These are phyloP conservation scores for Hippopotamyrus pictus DNA, from an alignment of 2,797 vertebrate species.

Conservation along the genomic window DNA sequence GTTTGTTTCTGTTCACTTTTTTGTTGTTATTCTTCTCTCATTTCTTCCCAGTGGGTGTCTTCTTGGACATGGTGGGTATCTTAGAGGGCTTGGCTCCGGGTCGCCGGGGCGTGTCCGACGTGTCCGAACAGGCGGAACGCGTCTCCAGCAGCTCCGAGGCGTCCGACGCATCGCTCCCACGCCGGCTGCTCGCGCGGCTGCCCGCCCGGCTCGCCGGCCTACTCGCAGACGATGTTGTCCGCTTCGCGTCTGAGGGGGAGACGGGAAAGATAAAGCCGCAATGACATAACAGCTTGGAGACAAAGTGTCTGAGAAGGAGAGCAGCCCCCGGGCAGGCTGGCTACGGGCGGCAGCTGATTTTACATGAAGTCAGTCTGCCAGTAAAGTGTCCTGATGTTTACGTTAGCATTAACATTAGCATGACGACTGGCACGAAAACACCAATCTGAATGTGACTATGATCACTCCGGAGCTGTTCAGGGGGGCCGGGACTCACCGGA, in stretches of 20 bases:
- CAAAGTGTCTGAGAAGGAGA: background rate
- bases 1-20: background rate
- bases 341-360: background rate
- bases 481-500: conserved; percentile 65
- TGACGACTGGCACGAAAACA: background rate
- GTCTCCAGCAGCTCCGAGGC: conserved; percentile 85
- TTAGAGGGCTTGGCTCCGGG: conserved; percentile 82
- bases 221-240: conserved; percentile 65
- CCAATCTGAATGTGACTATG: background rate
- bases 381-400: background rate
- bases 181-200: conserved; percentile 82
- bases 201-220: conserved; percentile 77
- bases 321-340: background rate
- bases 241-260: conserved; percentile 73
- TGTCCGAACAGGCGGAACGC: conserved; percentile 86
- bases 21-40: conserved; percentile 42
- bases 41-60: conserved; percentile 77
- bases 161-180: conserved; percentile 92
- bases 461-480: background rate
- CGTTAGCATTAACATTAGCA: background rate
- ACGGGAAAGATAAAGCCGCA: background rate
- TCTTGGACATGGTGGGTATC: conserved; percentile 95
- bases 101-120: conserved; percentile 83
- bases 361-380: background rate
- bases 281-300: background rate